Percentiles rank a stretch among this genome's conserved stretches.
phyloP scores from a whole-genome alignment of 2,888 invertebrate genomes.

The Melikaiella ostensackeni region DNA sequence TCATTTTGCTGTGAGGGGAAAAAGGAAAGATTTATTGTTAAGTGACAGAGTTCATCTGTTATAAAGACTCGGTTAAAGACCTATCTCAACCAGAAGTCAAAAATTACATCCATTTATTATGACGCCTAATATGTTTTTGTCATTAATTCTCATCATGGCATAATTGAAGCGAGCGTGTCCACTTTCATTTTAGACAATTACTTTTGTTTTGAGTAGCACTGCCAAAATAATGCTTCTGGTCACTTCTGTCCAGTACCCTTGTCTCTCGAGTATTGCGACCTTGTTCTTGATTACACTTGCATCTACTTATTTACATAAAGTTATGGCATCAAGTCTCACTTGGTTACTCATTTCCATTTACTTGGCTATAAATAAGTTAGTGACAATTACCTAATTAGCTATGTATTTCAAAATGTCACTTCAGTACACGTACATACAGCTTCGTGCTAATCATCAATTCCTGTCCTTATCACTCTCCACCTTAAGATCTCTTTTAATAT shows the following conservation, averaged over 20 bases:
- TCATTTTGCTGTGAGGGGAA: no score
- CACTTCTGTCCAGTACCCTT: background rate
- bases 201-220: background rate
- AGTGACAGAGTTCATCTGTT: background rate
- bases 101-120: background rate
- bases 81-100: background rate
- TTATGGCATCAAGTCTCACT: background rate
- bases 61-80: background rate
- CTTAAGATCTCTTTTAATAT: background rate
- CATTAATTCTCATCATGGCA: background rate
- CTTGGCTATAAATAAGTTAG: slow-evolving; percentile 21
- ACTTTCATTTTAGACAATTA: background rate
- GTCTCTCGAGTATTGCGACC: slow-evolving; percentile 6
- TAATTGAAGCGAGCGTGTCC: background rate
- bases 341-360: slow-evolving; percentile 15
- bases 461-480: background rate
- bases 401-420: slow-evolving; percentile 3
- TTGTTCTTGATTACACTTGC: slow-evolving; percentile 10
- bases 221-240: slow-evolving; percentile 6
- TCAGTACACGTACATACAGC: background rate
- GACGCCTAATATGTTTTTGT: background rate
- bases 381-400: slow-evolving; percentile 10
- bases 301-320: background rate
- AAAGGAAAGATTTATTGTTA: background rate
- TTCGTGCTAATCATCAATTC: slow-evolving; percentile 7